Evolutionary conservation across 1,140 invertebrate species (phyloP).

Genomic region (Euglossa dilemma): DNA sequence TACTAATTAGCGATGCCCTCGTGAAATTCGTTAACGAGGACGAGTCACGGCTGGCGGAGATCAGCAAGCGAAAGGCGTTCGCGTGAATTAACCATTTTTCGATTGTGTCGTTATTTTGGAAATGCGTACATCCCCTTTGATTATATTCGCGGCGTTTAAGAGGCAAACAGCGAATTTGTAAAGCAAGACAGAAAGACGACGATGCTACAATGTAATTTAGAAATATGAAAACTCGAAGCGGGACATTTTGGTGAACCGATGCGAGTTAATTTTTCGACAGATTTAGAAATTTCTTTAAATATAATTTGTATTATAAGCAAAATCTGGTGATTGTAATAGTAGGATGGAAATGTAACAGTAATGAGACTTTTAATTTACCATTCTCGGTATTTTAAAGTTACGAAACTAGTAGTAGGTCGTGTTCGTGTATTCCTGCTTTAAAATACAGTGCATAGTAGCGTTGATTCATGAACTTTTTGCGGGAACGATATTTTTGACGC

Average conservation of each 20-base stretch:
- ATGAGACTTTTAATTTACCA: neutral
- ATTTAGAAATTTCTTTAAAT: neutral
- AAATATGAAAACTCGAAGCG: neutral
- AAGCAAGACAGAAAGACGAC: neutral
- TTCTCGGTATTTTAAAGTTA: neutral
- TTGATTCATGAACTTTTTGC: neutral
- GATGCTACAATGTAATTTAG: neutral
- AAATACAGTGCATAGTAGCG: neutral
- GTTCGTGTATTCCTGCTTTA: neutral
- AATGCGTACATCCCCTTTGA: neutral
- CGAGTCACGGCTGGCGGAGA: neutral
- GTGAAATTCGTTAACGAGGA: conserved; percentile 25
- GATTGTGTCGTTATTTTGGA: conserved; percentile 9
- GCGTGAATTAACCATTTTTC: conserved; percentile 22
- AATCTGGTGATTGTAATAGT: too few relatives aligned
- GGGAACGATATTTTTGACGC: neutral
- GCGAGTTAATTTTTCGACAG: neutral
- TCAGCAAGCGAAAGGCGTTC: neutral
- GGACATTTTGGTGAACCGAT: neutral
- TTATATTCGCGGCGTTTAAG: neutral
- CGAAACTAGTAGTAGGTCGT: too few relatives aligned
- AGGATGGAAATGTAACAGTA: too few relatives aligned
- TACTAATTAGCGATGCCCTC: conserved; percentile 1
- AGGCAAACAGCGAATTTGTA: neutral
- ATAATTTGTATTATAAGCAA: too few relatives aligned